phyloP scores from a whole-genome alignment of 2,113 vertebrate genomes.

The Trichechus manatus region DNA sequence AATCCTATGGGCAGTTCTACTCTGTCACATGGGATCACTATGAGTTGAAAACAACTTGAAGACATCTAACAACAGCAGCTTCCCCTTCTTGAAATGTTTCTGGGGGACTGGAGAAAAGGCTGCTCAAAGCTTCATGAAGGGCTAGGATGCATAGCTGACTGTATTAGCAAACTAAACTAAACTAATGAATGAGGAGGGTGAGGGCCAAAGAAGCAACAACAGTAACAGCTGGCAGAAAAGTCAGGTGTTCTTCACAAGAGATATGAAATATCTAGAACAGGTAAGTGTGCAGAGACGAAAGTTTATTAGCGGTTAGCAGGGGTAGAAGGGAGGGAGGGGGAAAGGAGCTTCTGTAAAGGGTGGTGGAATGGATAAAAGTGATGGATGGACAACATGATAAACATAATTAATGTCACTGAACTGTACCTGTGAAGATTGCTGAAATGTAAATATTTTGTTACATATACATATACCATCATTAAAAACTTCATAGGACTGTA shows the following conservation, averaged over 20 bases:
- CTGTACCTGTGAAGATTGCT: background rate
- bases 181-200: background rate
- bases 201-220: background rate
- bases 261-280: background rate
- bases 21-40: too few relatives aligned
- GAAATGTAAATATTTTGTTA: background rate
- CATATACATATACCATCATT: background rate
- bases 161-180: background rate
- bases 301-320: background rate
- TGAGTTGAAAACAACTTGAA: too few relatives aligned
- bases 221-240: background rate
- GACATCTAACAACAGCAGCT: background rate
- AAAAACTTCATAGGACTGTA: background rate
- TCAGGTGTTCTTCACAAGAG: constrained; percentile 21
- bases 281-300: background rate
- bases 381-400: background rate
- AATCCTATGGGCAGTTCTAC: background rate
- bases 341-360: background rate
- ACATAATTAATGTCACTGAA: background rate
- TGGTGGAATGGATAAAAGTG: background rate
- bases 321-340: background rate
- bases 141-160: background rate
- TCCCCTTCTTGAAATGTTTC: background rate
- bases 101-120: background rate
- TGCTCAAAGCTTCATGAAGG: background rate